A percentile compares a stretch with the other conserved stretches of the same genome.
Conservation (phyloP, 2,797 vertebrate genomes). For the Hydrolagus colliei region DNA sequence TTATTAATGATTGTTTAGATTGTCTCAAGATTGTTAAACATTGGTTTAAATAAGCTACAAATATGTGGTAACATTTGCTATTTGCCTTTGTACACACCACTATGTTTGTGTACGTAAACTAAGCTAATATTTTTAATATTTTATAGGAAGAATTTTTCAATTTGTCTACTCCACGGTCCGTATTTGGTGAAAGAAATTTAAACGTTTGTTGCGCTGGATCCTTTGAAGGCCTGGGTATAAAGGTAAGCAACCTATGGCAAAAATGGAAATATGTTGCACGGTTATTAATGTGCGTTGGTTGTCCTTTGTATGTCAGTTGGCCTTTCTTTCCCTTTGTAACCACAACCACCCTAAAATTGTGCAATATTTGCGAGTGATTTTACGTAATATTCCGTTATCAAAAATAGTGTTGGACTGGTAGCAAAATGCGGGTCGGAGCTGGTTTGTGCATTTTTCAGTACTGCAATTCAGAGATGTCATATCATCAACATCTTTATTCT, state of each 20-base stretch:
- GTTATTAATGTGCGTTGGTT: background rate
- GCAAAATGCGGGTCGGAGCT: too few species aligned
- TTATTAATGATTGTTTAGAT: constrained; percentile 50
- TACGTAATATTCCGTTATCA: background rate
- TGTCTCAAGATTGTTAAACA: constrained; percentile 31
- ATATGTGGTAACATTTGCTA: background rate
- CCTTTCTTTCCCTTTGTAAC: background rate
- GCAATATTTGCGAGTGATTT: background rate
- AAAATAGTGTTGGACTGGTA: background rate
- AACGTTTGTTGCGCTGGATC: constrained; percentile 66
- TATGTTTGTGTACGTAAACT: background rate
- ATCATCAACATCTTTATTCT: background rate
- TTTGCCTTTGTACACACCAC: background rate
- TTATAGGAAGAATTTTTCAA: constrained; percentile 67
- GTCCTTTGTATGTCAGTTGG: background rate
- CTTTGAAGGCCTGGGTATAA: constrained; percentile 57
- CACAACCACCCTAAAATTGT: background rate
- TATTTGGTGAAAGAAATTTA: constrained; percentile 91
- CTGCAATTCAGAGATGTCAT: background rate
- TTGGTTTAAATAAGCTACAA: background rate
- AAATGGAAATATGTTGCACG: too few species aligned
- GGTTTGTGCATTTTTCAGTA: background rate
- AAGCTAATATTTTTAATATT: background rate
- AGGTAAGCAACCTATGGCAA: constrained; percentile 53
- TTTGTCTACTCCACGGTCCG: constrained; percentile 68